Evolutionary conservation across 2,113 vertebrate genomes (phyloP).

Genomic region (Xenopus laevis): DNA sequence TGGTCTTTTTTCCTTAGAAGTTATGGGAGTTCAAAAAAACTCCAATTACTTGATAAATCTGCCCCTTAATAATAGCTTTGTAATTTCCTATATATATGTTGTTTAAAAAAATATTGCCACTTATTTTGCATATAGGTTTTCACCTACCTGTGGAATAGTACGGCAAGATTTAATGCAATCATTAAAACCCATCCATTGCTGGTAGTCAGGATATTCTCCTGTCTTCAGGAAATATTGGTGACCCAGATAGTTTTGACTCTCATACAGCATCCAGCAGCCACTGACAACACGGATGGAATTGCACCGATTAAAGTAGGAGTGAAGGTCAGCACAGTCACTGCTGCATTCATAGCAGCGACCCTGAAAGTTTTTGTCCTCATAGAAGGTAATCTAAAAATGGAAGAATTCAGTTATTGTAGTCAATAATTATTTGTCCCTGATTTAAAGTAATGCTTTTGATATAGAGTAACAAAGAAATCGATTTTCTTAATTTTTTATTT

Average conservation of each 20-base stretch:
- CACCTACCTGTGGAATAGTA: slow-evolving; percentile 52
- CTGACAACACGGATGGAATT: slow-evolving; percentile 62
- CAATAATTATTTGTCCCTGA: no score
- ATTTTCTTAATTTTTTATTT: no score
- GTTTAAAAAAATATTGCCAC: no score
- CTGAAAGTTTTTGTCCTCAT: slow-evolving; percentile 60
- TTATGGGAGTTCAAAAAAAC: no score
- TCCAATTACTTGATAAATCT: no score
- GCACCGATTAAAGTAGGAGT: slow-evolving; percentile 58
- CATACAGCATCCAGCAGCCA: slow-evolving; percentile 63
- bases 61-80: no score
- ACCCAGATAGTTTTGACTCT: slow-evolving; percentile 56
- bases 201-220: slow-evolving; percentile 60
- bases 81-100: no score
- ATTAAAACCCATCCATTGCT: slow-evolving; percentile 60
- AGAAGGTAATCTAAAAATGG: slow-evolving; percentile 54
- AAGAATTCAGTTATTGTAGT: not conserved
- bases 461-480: no score
- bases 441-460: no score
- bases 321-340: slow-evolving; percentile 58
- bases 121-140: no score
- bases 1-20: no score
- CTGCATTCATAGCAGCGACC: slow-evolving; percentile 56
- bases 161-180: slow-evolving; percentile 64
- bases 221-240: slow-evolving; percentile 60